Evolutionary conservation across 1,140 invertebrate genomes (phyloP).

Genomic region (Dryas iulia): DNA sequence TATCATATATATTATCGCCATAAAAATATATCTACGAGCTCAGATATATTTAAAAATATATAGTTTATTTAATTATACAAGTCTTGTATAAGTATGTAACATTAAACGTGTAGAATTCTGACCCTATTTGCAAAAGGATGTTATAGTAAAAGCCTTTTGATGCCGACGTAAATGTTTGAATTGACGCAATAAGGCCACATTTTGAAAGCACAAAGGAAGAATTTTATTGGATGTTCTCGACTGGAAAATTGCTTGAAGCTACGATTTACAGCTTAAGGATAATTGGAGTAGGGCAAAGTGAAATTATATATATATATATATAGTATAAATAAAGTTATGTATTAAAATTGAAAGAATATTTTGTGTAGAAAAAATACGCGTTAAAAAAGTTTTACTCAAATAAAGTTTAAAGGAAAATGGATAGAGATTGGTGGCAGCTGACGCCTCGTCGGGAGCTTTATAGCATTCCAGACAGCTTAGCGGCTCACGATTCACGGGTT

Average conservation of each 20-base stretch:
- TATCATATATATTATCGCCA: background rate
- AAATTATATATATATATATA: background rate
- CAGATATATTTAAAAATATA: background rate
- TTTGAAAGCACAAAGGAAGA: background rate
- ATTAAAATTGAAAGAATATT: background rate
- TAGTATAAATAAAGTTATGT: background rate
- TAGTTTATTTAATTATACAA: too few species aligned
- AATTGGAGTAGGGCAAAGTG: background rate
- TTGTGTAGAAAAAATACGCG: background rate
- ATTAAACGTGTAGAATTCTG: too few species aligned
- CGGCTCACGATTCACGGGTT: constrained; percentile 82
- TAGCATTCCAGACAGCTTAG: constrained; percentile 81
- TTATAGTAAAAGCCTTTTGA: background rate
- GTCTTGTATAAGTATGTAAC: too few species aligned
- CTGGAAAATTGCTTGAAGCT: background rate
- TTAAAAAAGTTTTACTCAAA: background rate
- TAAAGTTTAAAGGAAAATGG: constrained; percentile 52
- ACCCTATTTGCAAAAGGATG: background rate
- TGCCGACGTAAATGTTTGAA: background rate
- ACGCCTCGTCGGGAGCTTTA: constrained; percentile 75
- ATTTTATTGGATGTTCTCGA: background rate
- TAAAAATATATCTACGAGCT: too few species aligned
- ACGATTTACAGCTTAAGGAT: background rate
- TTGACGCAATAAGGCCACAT: background rate
- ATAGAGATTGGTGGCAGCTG: constrained; percentile 83